A percentile compares a stretch with the other conserved stretches of the same genome.
These are phyloP conservation scores for Mesorhabditis spiculigera DNA, from an alignment of 2,888 invertebrate genomes.

Conservation along the genomic window DNA sequence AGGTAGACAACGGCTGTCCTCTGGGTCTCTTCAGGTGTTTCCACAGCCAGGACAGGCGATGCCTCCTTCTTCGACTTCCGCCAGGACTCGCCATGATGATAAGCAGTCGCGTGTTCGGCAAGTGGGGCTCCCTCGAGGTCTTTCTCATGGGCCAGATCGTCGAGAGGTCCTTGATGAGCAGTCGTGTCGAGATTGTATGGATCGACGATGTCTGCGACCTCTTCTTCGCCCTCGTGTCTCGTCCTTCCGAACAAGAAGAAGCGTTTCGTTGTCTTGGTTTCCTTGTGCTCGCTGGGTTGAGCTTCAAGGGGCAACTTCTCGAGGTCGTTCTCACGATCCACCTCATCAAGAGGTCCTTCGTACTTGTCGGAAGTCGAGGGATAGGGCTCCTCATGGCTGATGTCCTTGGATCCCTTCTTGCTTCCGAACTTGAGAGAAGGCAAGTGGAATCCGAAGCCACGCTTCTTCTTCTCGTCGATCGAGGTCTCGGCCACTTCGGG, in stretches of 20 bases:
- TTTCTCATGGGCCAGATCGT: constrained; percentile 14
- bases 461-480: neutral
- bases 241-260: neutral
- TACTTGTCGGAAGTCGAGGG: constrained; percentile 6
- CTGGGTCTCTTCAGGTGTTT: neutral
- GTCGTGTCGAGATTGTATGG: constrained; percentile 8
- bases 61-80: constrained; percentile 13
- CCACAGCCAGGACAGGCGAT: neutral
- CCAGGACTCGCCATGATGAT: constrained; percentile 19
- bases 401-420: constrained; percentile 9
- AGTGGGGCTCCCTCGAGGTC: constrained; percentile 27
- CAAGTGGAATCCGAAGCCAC: neutral
- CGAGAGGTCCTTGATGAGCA: constrained; percentile 15
- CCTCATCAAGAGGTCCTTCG: constrained; percentile 14
- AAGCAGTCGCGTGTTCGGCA: constrained; percentile 17
- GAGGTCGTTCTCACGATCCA: constrained; percentile 8
- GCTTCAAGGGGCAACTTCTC: constrained; percentile 7
- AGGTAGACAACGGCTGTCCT: constrained; percentile 16
- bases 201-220: constrained; percentile 19
- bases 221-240: neutral
- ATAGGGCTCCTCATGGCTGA: constrained; percentile 9
- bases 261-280: constrained; percentile 7
- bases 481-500: neutral
- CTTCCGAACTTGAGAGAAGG: constrained; percentile 10
- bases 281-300: constrained; percentile 1